Evolutionary conservation across 2,113 vertebrate species (phyloP).

Genomic region (Eira barbara): DNA sequence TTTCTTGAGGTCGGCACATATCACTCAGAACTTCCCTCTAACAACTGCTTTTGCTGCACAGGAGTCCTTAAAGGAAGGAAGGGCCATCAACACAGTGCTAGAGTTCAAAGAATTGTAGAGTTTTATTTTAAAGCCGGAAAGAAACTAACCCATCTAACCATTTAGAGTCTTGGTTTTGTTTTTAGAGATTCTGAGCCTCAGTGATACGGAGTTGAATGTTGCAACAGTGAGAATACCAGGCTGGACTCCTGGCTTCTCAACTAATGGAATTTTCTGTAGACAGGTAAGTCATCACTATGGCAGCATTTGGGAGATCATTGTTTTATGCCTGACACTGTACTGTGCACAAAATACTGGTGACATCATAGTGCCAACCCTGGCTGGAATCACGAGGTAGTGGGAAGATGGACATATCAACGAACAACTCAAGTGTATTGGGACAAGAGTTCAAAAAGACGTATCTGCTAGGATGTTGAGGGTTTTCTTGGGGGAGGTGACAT

Average conservation of each 20-base stretch:
- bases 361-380: background rate
- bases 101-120: background rate
- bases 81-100: background rate
- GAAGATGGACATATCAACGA: background rate
- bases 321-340: background rate
- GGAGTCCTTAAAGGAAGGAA: background rate
- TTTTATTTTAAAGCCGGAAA: conserved; percentile 5
- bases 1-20: background rate
- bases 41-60: background rate
- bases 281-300: background rate
- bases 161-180: background rate
- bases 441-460: background rate
- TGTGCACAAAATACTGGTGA: background rate
- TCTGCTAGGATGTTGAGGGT: background rate
- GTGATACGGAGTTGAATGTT: background rate
- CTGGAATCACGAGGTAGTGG: background rate
- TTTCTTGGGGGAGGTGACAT: background rate
- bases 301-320: background rate
- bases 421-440: background rate
- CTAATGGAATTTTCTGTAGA: background rate
- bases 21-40: background rate
- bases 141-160: background rate
- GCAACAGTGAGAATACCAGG: background rate
- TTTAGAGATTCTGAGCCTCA: background rate
- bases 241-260: background rate